phyloP scores from a whole-genome alignment of 2,888 invertebrate species.

The Biston stratarius region DNA sequence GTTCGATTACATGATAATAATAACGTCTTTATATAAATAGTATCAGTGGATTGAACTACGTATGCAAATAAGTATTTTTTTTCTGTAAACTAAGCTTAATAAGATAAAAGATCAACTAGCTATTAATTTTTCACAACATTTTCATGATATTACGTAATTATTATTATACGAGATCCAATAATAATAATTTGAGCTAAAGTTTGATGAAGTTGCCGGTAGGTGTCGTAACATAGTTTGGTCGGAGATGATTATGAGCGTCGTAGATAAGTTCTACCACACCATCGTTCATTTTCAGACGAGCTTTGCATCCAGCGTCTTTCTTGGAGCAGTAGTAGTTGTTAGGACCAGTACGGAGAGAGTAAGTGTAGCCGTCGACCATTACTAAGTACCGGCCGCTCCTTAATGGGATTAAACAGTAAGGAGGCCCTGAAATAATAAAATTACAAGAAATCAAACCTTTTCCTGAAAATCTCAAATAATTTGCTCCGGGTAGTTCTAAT shows the following conservation, averaged over 20 bases:
- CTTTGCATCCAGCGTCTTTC: slow-evolving; percentile 46
- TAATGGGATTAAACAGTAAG: slow-evolving; percentile 30
- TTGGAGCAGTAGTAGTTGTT: slow-evolving; percentile 39
- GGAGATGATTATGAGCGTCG: slow-evolving; percentile 40
- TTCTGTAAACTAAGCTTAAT: too few relatives aligned
- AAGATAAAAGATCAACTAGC: too few relatives aligned
- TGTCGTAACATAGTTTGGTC: slow-evolving; percentile 35
- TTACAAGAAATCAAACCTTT: not conserved
- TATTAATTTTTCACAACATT: too few relatives aligned
- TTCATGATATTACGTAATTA: too few relatives aligned
- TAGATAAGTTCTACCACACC: slow-evolving; percentile 28
- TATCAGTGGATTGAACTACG: too few relatives aligned
- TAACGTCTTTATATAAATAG: too few relatives aligned
- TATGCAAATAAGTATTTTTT: too few relatives aligned
- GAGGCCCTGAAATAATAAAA: slow-evolving; percentile 25
- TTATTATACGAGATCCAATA: not conserved
- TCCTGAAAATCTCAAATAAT: not conserved
- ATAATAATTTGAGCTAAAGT: not conserved
- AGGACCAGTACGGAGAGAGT: slow-evolving; percentile 26
- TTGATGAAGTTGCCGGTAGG: slow-evolving; percentile 33
- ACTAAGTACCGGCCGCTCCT: slow-evolving; percentile 30
- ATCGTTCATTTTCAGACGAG: slow-evolving; percentile 41
- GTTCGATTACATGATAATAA: too few relatives aligned
- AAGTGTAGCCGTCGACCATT: slow-evolving; percentile 37
- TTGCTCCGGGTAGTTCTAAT: too few relatives aligned